Evolutionary conservation across 2,113 vertebrate species (phyloP), one percentile per base, ranked within the genome.

Genomic region (Phalacrocorax brasilianus): DNA sequence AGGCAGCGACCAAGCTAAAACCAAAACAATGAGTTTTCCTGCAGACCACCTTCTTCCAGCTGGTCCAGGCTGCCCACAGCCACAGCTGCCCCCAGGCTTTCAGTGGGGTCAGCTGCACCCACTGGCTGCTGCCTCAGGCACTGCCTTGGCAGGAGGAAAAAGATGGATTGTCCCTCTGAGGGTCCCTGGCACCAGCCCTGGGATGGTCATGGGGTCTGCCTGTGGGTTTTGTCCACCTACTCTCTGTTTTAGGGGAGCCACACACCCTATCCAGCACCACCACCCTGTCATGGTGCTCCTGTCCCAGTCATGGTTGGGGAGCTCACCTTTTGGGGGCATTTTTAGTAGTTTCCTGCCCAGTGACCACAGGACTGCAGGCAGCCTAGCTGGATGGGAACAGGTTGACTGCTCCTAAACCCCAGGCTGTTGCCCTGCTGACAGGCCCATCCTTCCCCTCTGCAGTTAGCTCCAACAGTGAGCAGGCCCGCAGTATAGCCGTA

Each of bases 401-500:
- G 63, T n/a, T 4, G 2, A 30, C 35, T 27, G 53, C 71, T 67
- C 6, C 72, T 55, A 27, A 71, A 44, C 6, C 9, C 23, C 68
- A 70, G 42, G 33, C 63, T 4, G 1, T 10, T 53, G 55, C 45
- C 62, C 63, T 38, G 45, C 24, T 45, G 38, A 12, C 33, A 49
- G 80, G 35, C 56, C 30, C 19, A 32, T 10, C 52, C 50, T 38
- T 53, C 12, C 76, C 20, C 20, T 18, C n/a, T 44, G 59, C 66
- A 40, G 26, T 27, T 26, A 35, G 44, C 58, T 67, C 38, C 7
- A 2, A 10, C 67, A 32, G 28, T 2, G 49, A 47, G 67, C 53
- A 45, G 45, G 35, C 32, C 15, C 8, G 7, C 28, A 6, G 45
- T 0, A 30, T 16, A 47, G 81, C 67, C 0, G 0, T 6, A 21